Evolutionary conservation across 2,113 vertebrate species (phyloP), one percentile per base, ranked within the genome.

Genomic region (Arenaria interpres): DNA sequence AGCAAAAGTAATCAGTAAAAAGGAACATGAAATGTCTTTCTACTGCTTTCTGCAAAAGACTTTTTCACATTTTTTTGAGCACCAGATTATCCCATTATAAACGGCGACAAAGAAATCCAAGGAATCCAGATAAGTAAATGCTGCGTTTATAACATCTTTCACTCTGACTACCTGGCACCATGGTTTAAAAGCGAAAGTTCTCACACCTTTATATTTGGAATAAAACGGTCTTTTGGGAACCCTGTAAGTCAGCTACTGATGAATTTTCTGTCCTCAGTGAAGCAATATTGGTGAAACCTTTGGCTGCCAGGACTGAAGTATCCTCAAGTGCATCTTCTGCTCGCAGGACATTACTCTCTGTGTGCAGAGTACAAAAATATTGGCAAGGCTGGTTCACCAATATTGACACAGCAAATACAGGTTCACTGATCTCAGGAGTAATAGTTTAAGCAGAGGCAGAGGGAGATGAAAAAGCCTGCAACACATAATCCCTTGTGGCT

Each of bases 1-100:
- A 73, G 48, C 27, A 91, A 85, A 96, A 93, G 83, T 64, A 95
- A 97, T 94, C 86, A 93, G 86, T 56, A 90, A 96, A 96, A 93
- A 88, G 64, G 76, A 92, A 94, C 64, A 78, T n/a, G 71, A 96
- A 87, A 71, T 64, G 23, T 81, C 73, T 92, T 89, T 90, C 83
- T 81, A 51, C 73, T 82, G 33, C 57, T 87, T 93, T 90, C 74
- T 96, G 73, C 48, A 92, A 87, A 78, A 89, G 45, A 50, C 15
- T 78, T 90, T 81, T 87, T 92, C 66, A 85, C 80, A 41, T 92
- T 84, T 95, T 68, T 92, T 75, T 68, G 84, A 90, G 68, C 27
- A 80, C 10, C 51, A 90, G 77, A 88, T 96, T 80, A 92, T 92
- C 56, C 46, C 51, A 71, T 90, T 94, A 77, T 32, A 71, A 94